Percentiles rank a stretch among this genome's conserved stretches.
These are phyloP conservation scores for Noctua janthe DNA, from an alignment of 2,888 invertebrate species.

Conservation along the genomic window DNA sequence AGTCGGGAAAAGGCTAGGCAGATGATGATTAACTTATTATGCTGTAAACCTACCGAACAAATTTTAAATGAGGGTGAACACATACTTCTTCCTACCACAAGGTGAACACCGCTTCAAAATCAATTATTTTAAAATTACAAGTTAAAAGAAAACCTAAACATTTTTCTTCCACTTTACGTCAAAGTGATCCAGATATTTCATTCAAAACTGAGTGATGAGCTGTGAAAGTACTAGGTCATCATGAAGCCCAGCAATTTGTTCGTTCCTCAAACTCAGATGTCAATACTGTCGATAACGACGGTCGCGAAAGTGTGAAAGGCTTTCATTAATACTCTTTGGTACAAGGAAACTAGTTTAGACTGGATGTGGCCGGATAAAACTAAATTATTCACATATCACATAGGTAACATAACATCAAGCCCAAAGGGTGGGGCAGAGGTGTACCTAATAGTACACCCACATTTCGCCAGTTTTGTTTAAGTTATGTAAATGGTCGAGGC, in stretches of 20 bases:
- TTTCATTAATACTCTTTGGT: constrained; percentile 30
- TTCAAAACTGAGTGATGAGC: constrained; percentile 24
- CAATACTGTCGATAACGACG: constrained; percentile 40
- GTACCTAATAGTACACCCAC: no score
- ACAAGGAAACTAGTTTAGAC: constrained; percentile 5
- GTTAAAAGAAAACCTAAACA: not conserved
- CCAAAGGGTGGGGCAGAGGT: no score
- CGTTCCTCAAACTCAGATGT: constrained; percentile 12
- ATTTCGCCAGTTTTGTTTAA: no score
- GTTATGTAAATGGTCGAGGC: no score
- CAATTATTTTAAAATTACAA: not conserved
- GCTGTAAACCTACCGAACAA: no score
- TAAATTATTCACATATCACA: not conserved
- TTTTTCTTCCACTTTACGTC: not conserved
- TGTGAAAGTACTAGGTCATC: constrained; percentile 39
- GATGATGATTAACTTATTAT: no score
- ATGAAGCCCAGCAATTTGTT: constrained; percentile 40
- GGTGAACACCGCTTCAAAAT: not conserved
- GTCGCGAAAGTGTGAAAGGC: constrained; percentile 28
- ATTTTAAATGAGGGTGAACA: not conserved
- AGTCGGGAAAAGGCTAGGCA: no score
- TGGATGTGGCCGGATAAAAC: constrained; percentile 23
- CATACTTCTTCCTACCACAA: not conserved
- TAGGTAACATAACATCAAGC: no score
- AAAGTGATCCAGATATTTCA: constrained; percentile 15